phyloP scores from a whole-genome alignment of 2,797 vertebrate genomes.

The Onychomys arenicola region DNA sequence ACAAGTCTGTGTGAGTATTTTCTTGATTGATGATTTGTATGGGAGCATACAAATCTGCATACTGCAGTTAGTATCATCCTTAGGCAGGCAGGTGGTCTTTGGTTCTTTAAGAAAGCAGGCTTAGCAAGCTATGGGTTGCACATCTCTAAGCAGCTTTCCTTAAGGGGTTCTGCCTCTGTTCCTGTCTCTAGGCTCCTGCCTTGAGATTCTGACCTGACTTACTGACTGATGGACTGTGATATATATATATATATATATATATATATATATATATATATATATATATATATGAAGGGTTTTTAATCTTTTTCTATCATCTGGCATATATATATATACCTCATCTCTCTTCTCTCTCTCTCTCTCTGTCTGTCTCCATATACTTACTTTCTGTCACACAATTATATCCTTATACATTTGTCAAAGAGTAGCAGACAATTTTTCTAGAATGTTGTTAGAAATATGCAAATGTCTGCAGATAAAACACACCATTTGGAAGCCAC shows the following conservation, averaged over 20 bases:
- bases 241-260: too few species aligned
- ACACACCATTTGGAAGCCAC: not conserved
- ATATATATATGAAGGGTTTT: too few species aligned
- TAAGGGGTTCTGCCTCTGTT: not conserved
- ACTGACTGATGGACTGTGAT: not conserved
- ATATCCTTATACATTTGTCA: not conserved
- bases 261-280: too few species aligned
- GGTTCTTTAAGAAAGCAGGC: not conserved
- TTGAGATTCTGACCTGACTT: not conserved
- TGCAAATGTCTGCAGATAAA: not conserved
- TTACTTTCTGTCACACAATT: not conserved
- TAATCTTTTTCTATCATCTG: not conserved
- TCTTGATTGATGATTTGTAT: not conserved
- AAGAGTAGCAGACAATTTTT: not conserved
- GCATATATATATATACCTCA: too few species aligned
- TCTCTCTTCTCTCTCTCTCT: too few species aligned
- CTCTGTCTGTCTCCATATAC: not conserved
- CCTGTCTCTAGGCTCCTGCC: not conserved
- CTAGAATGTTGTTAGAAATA: not conserved
- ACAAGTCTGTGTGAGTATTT: not conserved
- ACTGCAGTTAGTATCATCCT: not conserved
- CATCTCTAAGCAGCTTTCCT: not conserved
- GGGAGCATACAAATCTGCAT: too few species aligned
- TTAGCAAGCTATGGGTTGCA: not conserved
- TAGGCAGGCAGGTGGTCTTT: not conserved